These are phyloP conservation scores for Pachycephus smyrnensis DNA, from an alignment of 2,888 invertebrate genomes.

Conservation along the genomic window DNA sequence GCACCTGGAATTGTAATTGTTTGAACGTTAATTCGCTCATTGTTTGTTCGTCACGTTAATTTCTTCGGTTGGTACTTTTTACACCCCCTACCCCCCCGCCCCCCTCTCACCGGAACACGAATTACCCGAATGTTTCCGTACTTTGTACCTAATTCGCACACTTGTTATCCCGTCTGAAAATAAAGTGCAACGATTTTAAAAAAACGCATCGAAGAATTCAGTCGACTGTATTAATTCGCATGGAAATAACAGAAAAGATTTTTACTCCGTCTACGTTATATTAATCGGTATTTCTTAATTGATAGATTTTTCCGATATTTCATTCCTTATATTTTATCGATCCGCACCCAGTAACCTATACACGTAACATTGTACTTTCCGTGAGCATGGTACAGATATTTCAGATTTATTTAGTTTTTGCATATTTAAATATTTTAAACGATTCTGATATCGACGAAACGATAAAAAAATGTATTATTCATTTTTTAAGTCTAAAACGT, in stretches of 20 bases:
- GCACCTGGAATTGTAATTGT: slow-evolving; percentile 20
- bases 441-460: no score
- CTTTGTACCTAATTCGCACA: not conserved
- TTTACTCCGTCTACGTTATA: not conserved
- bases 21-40: slow-evolving; percentile 25
- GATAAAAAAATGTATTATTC: no score
- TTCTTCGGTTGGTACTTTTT: not conserved
- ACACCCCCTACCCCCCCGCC: no score
- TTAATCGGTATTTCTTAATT: not conserved
- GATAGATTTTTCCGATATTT: not conserved
- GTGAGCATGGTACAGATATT: no score
- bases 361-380: not conserved
- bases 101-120: not conserved
- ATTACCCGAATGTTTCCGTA: not conserved
- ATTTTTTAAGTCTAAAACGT: no score
- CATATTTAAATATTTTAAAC: no score
- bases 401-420: no score
- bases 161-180: not conserved
- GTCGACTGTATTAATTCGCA: no score
- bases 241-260: not conserved
- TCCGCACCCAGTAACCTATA: not conserved
- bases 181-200: not conserved
- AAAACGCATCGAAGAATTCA: not conserved
- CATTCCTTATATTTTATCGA: not conserved
- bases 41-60: slow-evolving; percentile 15